Conservation (phyloP, 2,113 vertebrate species). For the Corythornis madagascariensis region DNA sequence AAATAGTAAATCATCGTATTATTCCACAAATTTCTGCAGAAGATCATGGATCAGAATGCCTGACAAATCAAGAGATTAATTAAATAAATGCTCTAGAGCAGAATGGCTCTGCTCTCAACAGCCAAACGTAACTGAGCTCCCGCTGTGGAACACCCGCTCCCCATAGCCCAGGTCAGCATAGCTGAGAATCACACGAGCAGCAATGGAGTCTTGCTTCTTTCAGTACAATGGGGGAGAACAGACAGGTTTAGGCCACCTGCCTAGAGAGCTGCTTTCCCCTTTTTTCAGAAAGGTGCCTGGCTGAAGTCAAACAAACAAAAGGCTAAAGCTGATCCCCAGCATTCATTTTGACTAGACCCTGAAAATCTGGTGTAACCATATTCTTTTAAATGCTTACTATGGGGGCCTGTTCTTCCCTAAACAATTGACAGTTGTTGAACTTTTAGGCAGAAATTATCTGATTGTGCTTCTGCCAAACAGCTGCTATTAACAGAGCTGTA, state of each 20-base stretch:
- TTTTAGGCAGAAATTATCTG: background rate
- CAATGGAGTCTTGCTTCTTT: background rate
- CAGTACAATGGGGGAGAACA: background rate
- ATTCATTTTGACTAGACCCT: background rate
- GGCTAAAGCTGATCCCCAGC: background rate
- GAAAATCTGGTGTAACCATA: background rate
- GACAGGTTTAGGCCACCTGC: background rate
- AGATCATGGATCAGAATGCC: background rate
- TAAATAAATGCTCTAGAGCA: background rate
- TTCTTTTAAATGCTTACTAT: background rate
- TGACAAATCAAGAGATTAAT: background rate
- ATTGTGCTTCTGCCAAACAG: background rate
- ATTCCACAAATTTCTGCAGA: background rate
- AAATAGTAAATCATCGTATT: background rate
- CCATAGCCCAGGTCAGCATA: background rate
- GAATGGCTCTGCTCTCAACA: background rate
- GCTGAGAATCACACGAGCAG: accelerated
- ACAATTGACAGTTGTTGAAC: background rate
- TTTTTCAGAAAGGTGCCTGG: background rate
- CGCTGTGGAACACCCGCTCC: background rate
- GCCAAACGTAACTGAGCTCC: background rate
- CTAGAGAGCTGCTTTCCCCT: background rate
- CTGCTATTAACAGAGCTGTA: background rate
- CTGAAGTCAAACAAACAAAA: background rate
- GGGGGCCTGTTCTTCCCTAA: background rate